Evolutionary conservation across 2,888 invertebrate species (phyloP).

Genomic region (Creontiades dilutus): DNA sequence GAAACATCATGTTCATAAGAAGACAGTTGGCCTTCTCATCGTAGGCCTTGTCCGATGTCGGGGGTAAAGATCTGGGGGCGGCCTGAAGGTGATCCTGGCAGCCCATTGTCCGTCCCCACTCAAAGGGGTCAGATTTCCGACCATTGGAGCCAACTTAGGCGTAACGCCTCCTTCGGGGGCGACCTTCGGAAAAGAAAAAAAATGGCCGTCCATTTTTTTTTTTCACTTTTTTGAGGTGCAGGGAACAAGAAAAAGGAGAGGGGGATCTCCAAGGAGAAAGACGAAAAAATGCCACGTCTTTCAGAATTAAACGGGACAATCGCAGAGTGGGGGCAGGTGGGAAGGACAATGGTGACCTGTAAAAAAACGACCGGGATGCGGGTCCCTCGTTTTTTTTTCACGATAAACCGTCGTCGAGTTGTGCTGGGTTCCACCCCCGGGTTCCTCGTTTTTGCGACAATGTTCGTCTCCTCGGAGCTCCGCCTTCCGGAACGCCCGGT

Average conservation of each 20-base stretch:
- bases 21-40: too few relatives aligned
- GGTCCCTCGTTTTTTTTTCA: neutral
- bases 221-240: neutral
- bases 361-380: conserved; percentile 40
- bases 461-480: conserved; percentile 47
- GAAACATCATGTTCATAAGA: too few relatives aligned
- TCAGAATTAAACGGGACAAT: neutral
- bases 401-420: neutral
- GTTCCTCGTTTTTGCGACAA: conserved; percentile 15
- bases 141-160: conserved; percentile 67
- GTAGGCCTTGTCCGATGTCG: neutral
- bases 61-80: neutral
- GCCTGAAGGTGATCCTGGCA: conserved; percentile 33
- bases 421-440: conserved; percentile 25
- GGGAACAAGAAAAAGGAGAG: too few relatives aligned
- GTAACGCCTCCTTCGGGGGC: conserved; percentile 36
- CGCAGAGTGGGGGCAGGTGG: conserved; percentile 40
- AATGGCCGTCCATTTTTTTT: conserved; percentile 52
- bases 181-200: conserved; percentile 33
- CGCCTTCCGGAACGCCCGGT: conserved; percentile 57
- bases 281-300: conserved; percentile 14
- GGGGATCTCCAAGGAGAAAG: neutral
- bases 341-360: conserved; percentile 59
- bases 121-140: conserved; percentile 69
- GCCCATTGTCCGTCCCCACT: conserved; percentile 64